Base-by-base conservation (phyloP, 1,140 invertebrate genomes). In the Panagrolaimus sp. region DNA sequence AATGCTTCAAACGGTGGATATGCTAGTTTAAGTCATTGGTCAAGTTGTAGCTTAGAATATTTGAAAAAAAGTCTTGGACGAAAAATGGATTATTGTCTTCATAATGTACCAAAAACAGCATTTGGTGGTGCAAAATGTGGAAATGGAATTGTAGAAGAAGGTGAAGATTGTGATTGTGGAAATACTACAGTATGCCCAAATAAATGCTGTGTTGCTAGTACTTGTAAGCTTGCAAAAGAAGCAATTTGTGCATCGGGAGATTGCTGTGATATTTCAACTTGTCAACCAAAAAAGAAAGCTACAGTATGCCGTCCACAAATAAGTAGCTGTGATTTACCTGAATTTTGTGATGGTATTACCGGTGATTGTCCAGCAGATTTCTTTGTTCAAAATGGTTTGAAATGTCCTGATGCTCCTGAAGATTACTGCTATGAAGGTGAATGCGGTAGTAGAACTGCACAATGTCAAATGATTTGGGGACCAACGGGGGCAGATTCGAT, bases 31-130 rank as follows among this genome's bases (percentile, higher is more conserved):
- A 53, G 46, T 25, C 75, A 81, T 44, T 86, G 85, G 84, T 86
- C 86, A 0, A 82, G 83, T 8, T 86, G 85, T 70, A 86, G 85
- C 43, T 77, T 83, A 62, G 89, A 94, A 74, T 91, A 92, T 77
- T 84, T 98, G 13, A 89, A 91, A 0, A 84, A 92, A 42, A 91
- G 93, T 0, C 94, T 97, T 83, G 90, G 92, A 69, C 91, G 93
- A 73, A 93, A 94, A 7, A 96, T 98, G 91, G 95, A 98, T 84
- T 96, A 96, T 82, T 98, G 96, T 82, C 85, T 98, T 13, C 85
- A 89, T 27, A 89, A 90, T 77, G 86, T 86, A 68, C 89, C 89
- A 27, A 83, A 83, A 61, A 82, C 82, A 77, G 82, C 87, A 46
- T 93, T 91, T 82, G 89, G 90, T 11, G 90, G 90, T 31, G 91